These are phyloP conservation scores for Ciconia stormi DNA, from an alignment of 2,113 vertebrate species.

Conservation along the genomic window DNA sequence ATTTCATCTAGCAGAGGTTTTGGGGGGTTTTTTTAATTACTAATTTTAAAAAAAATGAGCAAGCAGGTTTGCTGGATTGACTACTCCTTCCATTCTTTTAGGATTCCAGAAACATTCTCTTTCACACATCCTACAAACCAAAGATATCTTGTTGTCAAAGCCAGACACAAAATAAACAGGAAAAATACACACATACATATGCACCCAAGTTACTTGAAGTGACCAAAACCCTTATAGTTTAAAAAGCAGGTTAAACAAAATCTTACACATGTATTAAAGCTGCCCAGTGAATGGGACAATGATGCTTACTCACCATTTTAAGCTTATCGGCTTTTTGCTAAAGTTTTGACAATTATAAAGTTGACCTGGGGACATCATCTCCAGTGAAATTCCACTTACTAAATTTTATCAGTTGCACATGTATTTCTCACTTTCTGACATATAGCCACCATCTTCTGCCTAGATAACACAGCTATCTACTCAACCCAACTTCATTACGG, in stretches of 20 bases:
- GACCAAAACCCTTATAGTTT: neutral
- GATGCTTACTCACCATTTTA: neutral
- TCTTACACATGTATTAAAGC: neutral
- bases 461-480: neutral
- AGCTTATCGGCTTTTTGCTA: neutral
- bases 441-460: neutral
- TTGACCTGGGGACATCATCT: neutral
- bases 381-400: neutral
- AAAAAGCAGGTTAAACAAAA: neutral
- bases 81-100: neutral
- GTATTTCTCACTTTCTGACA: neutral
- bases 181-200: neutral
- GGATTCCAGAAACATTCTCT: neutral
- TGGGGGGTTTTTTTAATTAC: neutral
- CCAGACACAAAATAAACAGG: neutral
- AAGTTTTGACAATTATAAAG: neutral
- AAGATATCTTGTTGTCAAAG: neutral
- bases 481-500: accelerated
- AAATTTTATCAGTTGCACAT: neutral
- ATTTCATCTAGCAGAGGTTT: neutral
- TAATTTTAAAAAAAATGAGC: neutral
- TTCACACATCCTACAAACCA: neutral
- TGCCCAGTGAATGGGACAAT: neutral
- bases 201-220: neutral
- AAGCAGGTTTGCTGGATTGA: neutral